Conservation (phyloP, 2,113 vertebrate genomes). For the Nothobranchius kuhntae region DNA sequence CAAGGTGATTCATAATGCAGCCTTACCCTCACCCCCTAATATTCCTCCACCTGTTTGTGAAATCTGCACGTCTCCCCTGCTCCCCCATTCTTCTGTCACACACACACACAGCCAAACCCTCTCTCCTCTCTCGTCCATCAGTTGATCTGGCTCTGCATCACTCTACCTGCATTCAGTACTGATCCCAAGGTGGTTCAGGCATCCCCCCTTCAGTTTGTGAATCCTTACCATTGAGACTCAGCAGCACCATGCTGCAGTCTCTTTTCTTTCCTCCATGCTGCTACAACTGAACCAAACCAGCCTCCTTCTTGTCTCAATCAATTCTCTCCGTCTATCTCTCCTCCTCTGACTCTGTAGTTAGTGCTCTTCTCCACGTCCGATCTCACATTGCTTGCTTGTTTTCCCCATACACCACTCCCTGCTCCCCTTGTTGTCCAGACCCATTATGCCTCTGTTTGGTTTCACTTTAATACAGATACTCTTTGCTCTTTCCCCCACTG, state of each 20-base stretch:
- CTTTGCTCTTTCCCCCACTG: background rate
- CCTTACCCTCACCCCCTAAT: slow-evolving; percentile 56
- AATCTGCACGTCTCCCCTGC: slow-evolving; percentile 41
- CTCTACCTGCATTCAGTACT: slow-evolving; percentile 57
- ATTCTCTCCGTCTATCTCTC: slow-evolving; percentile 38
- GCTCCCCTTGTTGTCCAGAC: slow-evolving; percentile 35
- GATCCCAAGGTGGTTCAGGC: slow-evolving; percentile 49
- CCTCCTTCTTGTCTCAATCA: background rate
- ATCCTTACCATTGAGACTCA: slow-evolving; percentile 20
- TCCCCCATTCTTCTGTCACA: slow-evolving; percentile 38
- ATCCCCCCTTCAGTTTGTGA: slow-evolving; percentile 21
- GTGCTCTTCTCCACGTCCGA: slow-evolving; percentile 11
- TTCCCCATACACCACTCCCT: slow-evolving; percentile 30
- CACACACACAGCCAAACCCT: background rate
- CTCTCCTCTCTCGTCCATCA: slow-evolving; percentile 4
- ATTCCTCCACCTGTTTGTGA: slow-evolving; percentile 70
- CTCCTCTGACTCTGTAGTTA: slow-evolving; percentile 36
- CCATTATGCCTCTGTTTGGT: slow-evolving; percentile 46
- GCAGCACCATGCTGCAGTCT: slow-evolving; percentile 52
- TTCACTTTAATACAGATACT: slow-evolving; percentile 38
- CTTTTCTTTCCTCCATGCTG: slow-evolving; percentile 15
- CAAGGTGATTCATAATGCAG: slow-evolving; percentile 41
- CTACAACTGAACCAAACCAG: slow-evolving; percentile 28
- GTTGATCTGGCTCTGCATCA: slow-evolving; percentile 49
- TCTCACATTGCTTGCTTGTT: slow-evolving; percentile 8